Conservation (phyloP, 2,888 invertebrate genomes). For the Phymatocera aterrima region DNA sequence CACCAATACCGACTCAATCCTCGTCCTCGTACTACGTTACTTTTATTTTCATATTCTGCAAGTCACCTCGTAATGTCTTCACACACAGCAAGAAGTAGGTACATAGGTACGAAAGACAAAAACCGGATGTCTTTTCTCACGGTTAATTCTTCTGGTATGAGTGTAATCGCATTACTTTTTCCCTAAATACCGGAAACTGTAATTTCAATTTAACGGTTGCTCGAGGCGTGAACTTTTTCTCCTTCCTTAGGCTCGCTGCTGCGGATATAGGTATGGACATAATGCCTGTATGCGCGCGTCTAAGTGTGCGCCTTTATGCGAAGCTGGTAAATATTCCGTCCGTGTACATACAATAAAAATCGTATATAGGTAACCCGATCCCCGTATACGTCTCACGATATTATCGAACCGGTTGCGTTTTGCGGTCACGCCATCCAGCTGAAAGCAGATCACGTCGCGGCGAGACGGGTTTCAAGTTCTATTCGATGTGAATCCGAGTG, state of each 20-base stretch:
- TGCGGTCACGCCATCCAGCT: constrained; percentile 48
- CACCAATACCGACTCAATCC: too few species aligned
- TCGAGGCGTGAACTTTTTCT: constrained; percentile 10
- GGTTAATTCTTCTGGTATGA: constrained; percentile 23
- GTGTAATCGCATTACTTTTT: constrained; percentile 29
- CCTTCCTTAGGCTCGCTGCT: background rate
- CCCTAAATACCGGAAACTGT: constrained; percentile 32
- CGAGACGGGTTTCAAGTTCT: constrained; percentile 29
- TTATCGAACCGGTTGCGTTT: constrained; percentile 52
- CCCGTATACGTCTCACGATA: constrained; percentile 37
- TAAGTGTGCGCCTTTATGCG: background rate
- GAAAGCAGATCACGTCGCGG: constrained; percentile 23
- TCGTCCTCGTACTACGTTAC: too few species aligned
- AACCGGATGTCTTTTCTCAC: constrained; percentile 28
- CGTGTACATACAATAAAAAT: background rate
- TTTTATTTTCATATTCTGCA: background rate
- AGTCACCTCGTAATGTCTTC: background rate
- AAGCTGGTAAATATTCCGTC: background rate
- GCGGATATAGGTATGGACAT: background rate
- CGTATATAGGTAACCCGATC: constrained; percentile 12
- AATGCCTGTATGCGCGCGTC: background rate
- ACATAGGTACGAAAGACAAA: too few species aligned
- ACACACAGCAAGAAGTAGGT: background rate
- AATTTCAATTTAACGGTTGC: constrained; percentile 27
- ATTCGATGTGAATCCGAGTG: background rate